Evolutionary conservation across 2,797 vertebrate species (phyloP).

Genomic region (Schizopygopsis malacanthus): DNA sequence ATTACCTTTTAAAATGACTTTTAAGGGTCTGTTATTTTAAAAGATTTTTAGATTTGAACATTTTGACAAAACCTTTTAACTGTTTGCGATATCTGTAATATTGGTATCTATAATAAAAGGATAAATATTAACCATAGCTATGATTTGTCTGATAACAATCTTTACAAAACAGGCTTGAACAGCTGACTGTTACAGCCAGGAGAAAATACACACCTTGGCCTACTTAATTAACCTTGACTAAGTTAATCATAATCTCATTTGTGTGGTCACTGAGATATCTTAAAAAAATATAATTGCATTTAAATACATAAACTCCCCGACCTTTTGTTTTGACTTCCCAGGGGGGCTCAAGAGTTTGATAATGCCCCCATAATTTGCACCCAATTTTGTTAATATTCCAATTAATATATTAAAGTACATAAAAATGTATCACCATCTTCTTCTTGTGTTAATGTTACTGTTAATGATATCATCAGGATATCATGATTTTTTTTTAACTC

Average conservation of each 20-base stretch:
- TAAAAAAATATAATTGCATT: not conserved
- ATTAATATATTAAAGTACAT: not conserved
- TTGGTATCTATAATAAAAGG: not conserved
- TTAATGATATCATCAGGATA: not conserved
- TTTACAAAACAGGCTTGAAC: not conserved
- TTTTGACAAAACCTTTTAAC: not conserved
- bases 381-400: not conserved
- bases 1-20: not conserved
- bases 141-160: not conserved
- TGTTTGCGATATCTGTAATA: not conserved
- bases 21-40: not conserved
- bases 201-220: not conserved
- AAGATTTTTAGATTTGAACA: not conserved
- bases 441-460: not conserved
- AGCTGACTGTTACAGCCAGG: not conserved
- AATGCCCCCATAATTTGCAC: not conserved
- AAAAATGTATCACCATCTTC: not conserved
- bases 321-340: not conserved
- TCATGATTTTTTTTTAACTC: too few relatives aligned
- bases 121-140: not conserved
- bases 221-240: too few relatives aligned
- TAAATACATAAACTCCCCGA: not conserved
- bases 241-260: not conserved
- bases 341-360: not conserved
- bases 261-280: not conserved